Percentiles rank a stretch among this genome's conserved stretches.
These are phyloP conservation scores for Ectropis crepuscularia DNA, from an alignment of 2,888 invertebrate genomes.

Conservation along the genomic window DNA sequence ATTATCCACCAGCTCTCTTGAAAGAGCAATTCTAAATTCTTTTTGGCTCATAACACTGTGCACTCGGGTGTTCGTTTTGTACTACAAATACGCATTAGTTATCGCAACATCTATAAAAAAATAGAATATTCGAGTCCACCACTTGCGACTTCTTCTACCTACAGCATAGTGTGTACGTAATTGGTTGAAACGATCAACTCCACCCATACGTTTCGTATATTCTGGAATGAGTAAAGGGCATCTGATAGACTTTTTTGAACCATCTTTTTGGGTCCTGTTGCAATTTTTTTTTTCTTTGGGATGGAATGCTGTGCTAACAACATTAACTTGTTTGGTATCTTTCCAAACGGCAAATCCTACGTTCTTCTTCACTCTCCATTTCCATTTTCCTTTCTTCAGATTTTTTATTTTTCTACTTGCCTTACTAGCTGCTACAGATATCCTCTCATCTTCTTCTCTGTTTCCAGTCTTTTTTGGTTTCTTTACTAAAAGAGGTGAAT, in stretches of 20 bases:
- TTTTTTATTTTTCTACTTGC: constrained; percentile 26
- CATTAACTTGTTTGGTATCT: constrained; percentile 29
- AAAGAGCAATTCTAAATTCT: constrained; percentile 31
- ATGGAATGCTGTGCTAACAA: constrained; percentile 26
- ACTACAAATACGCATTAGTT: constrained; percentile 17
- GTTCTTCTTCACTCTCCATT: constrained; percentile 34
- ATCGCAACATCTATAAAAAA: constrained; percentile 23
- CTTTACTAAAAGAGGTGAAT: constrained; percentile 30
- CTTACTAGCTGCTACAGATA: constrained; percentile 16
- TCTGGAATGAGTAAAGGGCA: constrained; percentile 14
- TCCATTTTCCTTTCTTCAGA: constrained; percentile 39
- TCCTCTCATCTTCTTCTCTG: constrained; percentile 10
- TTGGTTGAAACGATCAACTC: constrained; percentile 22
- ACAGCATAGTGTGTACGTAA: constrained; percentile 17
- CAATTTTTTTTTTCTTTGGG: constrained; percentile 11
- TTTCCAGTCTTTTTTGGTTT: constrained; percentile 35
- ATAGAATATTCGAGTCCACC: constrained; percentile 24
- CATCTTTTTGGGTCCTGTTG: constrained; percentile 11
- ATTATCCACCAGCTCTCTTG: constrained; percentile 39
- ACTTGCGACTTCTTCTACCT: constrained; percentile 20
- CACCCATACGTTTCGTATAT: constrained; percentile 11
- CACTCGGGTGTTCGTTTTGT: constrained; percentile 14
- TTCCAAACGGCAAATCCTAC: constrained; percentile 25
- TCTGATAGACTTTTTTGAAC: constrained; percentile 10
- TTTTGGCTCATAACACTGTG: constrained; percentile 25